These are phyloP conservation scores for Himalopsyche phryganea DNA, from an alignment of 1,140 invertebrate genomes.

Conservation along the genomic window DNA sequence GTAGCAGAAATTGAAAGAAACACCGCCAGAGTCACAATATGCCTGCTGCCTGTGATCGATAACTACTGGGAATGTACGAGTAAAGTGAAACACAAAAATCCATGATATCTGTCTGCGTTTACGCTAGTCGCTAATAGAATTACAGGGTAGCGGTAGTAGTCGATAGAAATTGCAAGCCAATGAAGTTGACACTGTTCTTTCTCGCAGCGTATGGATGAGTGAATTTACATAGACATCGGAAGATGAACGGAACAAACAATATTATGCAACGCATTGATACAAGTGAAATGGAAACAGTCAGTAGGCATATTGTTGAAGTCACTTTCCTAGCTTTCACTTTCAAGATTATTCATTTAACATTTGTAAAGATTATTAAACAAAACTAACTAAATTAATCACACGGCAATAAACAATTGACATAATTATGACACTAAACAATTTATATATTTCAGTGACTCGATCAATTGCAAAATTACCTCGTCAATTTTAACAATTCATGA, in stretches of 20 bases:
- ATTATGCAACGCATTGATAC: background rate
- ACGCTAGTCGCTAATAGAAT: background rate
- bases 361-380: conserved; percentile 31
- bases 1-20: conserved; percentile 21
- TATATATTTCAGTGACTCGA: background rate
- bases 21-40: conserved; percentile 3
- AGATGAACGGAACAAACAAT: background rate
- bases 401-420: conserved; percentile 26
- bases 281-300: conserved; percentile 3
- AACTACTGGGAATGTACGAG: conserved; percentile 15
- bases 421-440: background rate
- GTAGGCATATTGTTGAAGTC: conserved; percentile 9
- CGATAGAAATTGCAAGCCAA: background rate
- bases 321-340: conserved; percentile 16
- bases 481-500: conserved; percentile 7
- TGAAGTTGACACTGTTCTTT: too few species aligned
- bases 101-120: background rate
- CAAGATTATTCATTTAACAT: conserved; percentile 28
- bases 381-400: conserved; percentile 31
- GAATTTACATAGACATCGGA: too few species aligned
- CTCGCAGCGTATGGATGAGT: too few species aligned
- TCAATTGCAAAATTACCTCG: conserved; percentile 11
- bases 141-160: too few species aligned
- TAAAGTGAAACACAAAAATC: background rate
- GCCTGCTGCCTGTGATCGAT: conserved; percentile 9